Conservation (phyloP, 2,797 vertebrate species). For the Podargus strigoides region DNA sequence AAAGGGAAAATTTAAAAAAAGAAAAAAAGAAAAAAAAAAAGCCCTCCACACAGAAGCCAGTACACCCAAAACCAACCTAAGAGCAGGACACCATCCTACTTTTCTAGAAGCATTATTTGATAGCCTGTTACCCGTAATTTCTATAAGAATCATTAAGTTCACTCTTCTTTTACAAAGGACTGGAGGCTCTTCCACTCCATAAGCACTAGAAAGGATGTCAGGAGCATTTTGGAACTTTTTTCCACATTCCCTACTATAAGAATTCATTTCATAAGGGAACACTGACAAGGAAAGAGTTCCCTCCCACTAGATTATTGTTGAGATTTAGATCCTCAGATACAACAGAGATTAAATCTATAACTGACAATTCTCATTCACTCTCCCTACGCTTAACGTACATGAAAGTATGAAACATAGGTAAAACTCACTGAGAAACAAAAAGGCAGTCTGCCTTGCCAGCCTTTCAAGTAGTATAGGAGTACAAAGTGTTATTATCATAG, state of each 20-base stretch:
- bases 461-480: not conserved
- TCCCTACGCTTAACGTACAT: not conserved
- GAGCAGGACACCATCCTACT: not conserved
- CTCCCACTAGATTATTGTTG: not conserved
- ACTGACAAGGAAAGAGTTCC: not conserved
- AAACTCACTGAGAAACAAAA: not conserved
- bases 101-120: not conserved
- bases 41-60: not conserved
- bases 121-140: not conserved
- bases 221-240: not conserved
- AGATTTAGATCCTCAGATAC: not conserved
- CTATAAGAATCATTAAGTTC: not conserved
- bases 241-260: rapidly evolving
- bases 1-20: not conserved
- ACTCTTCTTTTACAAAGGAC: not conserved
- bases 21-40: too few species aligned
- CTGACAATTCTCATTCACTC: not conserved
- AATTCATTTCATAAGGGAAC: not conserved
- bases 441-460: not conserved
- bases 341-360: not conserved
- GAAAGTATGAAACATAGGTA: not conserved
- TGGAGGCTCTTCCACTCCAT: not conserved
- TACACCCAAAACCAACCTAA: rapidly evolving
- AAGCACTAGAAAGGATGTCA: not conserved
- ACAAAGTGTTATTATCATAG: not conserved